A percentile compares a stretch with the other conserved stretches of the same genome.
Evolutionary conservation across 2,888 invertebrate genomes (phyloP).

Genomic region (Lamproptera curius): DNA sequence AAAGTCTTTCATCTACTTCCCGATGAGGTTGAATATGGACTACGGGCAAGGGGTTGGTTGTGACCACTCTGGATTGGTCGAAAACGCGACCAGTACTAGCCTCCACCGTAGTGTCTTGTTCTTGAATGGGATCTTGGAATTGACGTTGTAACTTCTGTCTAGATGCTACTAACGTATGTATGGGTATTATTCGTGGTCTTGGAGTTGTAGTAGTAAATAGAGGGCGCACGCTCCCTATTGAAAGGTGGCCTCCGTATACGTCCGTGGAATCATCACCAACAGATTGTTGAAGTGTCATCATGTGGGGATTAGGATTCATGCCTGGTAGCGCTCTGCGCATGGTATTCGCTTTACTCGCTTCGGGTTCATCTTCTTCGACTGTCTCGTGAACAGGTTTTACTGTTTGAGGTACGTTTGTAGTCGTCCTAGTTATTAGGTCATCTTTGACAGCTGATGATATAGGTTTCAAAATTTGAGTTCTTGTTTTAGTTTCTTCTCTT

Average conservation of each 20-base stretch:
- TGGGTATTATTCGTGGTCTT: constrained; percentile 75
- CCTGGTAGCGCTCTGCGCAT: constrained; percentile 80
- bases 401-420: constrained; percentile 54
- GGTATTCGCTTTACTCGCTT: constrained; percentile 72
- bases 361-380: constrained; percentile 61
- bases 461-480: constrained; percentile 59
- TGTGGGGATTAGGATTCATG: constrained; percentile 76
- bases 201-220: constrained; percentile 81
- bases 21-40: constrained; percentile 73
- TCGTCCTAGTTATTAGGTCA: constrained; percentile 60
- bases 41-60: constrained; percentile 74
- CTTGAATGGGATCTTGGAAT: constrained; percentile 57
- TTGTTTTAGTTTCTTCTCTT: constrained; percentile 50
- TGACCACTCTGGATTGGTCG: constrained; percentile 66
- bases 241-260: constrained; percentile 82
- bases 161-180: constrained; percentile 68
- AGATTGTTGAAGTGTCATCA: constrained; percentile 77
- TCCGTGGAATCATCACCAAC: constrained; percentile 82
- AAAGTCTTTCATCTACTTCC: constrained; percentile 53
- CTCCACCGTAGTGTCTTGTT: constrained; percentile 68
- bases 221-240: constrained; percentile 81
- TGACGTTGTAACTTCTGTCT: constrained; percentile 69
- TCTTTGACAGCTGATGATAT: constrained; percentile 49
- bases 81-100: constrained; percentile 74
- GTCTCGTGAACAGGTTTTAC: constrained; percentile 77